phyloP scores from a whole-genome alignment of 2,888 invertebrate genomes.

The Melinaea marsaeus region DNA sequence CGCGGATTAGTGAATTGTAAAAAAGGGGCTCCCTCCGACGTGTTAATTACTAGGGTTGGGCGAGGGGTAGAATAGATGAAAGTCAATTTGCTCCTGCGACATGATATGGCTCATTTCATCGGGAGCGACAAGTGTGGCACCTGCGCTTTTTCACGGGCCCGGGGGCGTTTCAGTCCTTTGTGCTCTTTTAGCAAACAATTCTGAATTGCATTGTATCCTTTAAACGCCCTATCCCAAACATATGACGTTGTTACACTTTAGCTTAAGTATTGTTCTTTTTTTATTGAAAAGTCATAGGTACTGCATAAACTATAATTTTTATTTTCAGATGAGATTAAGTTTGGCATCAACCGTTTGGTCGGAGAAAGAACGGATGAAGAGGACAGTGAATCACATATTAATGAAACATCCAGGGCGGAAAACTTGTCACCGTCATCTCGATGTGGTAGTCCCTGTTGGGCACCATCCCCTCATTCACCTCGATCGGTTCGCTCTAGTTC shows the following conservation, averaged over 20 bases:
- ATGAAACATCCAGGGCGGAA: conserved; percentile 55
- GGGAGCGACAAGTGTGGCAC: conserved; percentile 74
- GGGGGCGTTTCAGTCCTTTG: conserved; percentile 53
- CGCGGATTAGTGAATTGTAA: conserved; percentile 76
- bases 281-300: not conserved
- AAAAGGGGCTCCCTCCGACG: conserved; percentile 72
- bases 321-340: conserved; percentile 88
- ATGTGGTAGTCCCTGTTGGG: conserved; percentile 77
- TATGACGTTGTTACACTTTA: conserved; percentile 26
- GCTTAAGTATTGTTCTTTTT: conserved; percentile 8
- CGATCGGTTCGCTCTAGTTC: conserved; percentile 78
- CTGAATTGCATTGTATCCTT: conserved; percentile 34
- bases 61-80: conserved; percentile 74
- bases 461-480: conserved; percentile 68
- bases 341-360: conserved; percentile 89
- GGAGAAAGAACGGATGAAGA: conserved; percentile 81
- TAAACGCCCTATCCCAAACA: conserved; percentile 31
- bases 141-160: conserved; percentile 65
- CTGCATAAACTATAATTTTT: conserved; percentile 34
- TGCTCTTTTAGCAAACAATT: conserved; percentile 43
- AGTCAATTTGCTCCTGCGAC: conserved; percentile 82
- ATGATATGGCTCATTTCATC: conserved; percentile 82
- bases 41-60: conserved; percentile 78
- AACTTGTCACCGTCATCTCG: conserved; percentile 69
- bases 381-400: conserved; percentile 72